These are phyloP conservation scores for Lepus americanus DNA, from an alignment of 2,113 vertebrate species.

Conservation along the genomic window DNA sequence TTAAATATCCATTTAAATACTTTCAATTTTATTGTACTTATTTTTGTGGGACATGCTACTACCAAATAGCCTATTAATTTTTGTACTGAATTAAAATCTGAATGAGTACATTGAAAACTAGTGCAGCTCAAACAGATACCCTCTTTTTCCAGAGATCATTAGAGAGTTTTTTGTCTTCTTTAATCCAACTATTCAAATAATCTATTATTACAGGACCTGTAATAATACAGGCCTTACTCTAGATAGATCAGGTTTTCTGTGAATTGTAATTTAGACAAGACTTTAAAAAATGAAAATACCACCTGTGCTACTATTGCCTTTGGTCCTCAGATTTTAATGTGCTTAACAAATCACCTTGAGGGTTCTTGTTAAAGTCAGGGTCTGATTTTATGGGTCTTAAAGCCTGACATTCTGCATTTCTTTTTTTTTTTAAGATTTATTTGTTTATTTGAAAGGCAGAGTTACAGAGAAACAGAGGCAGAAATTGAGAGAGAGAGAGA, in stretches of 20 bases:
- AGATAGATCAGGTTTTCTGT: constrained; percentile 59
- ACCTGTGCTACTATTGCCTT: not conserved
- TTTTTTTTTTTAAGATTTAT: too few relatives aligned
- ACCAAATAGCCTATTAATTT: constrained; percentile 84
- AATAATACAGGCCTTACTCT: constrained; percentile 40
- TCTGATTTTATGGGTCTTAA: not conserved
- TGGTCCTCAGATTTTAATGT: constrained; percentile 37
- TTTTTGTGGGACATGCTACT: constrained; percentile 82
- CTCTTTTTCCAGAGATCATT: constrained; percentile 69
- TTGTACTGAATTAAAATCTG: constrained; percentile 78
- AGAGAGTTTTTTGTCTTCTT: constrained; percentile 74
- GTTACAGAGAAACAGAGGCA: too few relatives aligned
- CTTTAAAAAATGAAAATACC: constrained; percentile 13
- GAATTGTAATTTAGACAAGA: constrained; percentile 47
- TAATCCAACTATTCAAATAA: constrained; percentile 40
- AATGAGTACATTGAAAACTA: constrained; percentile 73
- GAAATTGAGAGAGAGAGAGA: too few relatives aligned
- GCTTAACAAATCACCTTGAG: not conserved
- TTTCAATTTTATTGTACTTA: constrained; percentile 85
- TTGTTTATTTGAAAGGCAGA: not conserved
- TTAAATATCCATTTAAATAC: constrained; percentile 87
- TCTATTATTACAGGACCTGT: constrained; percentile 54
- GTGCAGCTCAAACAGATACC: constrained; percentile 53
- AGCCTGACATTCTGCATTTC: not conserved
- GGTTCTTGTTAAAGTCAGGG: not conserved